These are phyloP conservation scores for Leucophora obtusa DNA, from an alignment of 2,888 invertebrate species.

Conservation along the genomic window DNA sequence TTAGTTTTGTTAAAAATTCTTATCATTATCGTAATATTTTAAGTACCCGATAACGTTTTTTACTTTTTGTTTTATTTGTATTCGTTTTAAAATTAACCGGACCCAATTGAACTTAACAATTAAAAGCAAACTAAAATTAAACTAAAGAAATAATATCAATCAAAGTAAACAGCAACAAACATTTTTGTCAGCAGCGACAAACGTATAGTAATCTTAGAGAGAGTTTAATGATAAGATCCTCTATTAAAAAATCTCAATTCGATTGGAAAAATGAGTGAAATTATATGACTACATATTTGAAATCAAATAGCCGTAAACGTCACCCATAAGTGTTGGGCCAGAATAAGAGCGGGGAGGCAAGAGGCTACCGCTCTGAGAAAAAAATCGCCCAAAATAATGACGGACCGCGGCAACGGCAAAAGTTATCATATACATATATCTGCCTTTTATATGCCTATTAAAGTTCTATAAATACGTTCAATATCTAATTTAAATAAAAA, in stretches of 20 bases:
- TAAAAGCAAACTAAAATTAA: background rate
- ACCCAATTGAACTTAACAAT: background rate
- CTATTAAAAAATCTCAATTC: slow-evolving; percentile 20
- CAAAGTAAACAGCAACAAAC: slow-evolving; percentile 9
- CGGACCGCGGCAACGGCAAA: no score
- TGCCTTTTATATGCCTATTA: no score
- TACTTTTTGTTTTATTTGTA: background rate
- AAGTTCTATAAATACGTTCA: no score
- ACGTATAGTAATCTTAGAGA: slow-evolving; percentile 6
- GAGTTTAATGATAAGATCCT: slow-evolving; percentile 17
- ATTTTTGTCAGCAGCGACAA: background rate
- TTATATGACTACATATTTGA: background rate
- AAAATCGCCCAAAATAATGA: no score
- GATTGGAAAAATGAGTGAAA: slow-evolving; percentile 33
- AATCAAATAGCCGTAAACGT: slow-evolving; percentile 16
- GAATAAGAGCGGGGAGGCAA: no score
- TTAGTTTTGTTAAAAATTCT: background rate
- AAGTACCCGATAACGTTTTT: slow-evolving; percentile 4
- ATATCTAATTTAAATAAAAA: no score
- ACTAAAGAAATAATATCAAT: background rate
- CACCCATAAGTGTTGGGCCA: no score
- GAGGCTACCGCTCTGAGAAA: no score
- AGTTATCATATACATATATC: no score
- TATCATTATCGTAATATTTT: background rate
- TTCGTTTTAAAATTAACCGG: background rate